Conservation (phyloP, 2,888 invertebrate species). For the Cetonia aurata region DNA sequence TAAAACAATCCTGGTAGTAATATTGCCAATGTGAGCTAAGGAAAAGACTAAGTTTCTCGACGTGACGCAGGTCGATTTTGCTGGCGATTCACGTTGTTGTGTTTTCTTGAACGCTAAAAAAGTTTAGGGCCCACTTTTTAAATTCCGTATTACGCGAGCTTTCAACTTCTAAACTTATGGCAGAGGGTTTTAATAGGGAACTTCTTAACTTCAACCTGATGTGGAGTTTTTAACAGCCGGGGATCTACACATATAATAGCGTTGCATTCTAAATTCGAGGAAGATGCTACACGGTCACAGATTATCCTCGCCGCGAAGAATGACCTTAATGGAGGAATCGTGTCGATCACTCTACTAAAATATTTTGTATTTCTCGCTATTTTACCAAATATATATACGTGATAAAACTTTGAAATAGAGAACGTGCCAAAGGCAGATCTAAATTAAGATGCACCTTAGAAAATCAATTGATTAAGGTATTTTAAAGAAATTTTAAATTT, state of each 20-base stretch:
- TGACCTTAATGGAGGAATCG: constrained; percentile 22
- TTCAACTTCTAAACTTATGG: constrained; percentile 41
- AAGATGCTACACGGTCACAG: constrained; percentile 12
- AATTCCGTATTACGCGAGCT: constrained; percentile 42
- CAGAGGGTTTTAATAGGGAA: constrained; percentile 33
- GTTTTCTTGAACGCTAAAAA: constrained; percentile 20
- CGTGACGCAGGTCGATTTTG: constrained; percentile 7
- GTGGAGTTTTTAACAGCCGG: constrained; percentile 37
- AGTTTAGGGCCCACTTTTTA: constrained; percentile 37
- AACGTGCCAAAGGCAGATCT: no score
- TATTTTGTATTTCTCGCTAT: background rate
- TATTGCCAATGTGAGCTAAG: no score
- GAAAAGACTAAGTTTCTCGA: no score
- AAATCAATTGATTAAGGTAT: no score
- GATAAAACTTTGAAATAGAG: constrained; percentile 2
- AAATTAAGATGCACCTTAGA: no score
- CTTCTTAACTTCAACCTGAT: constrained; percentile 42
- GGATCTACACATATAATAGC: constrained; percentile 29
- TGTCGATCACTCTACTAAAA: constrained; percentile 15
- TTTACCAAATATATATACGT: background rate
- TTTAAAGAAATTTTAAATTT: no score
- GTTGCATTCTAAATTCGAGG: constrained; percentile 30
- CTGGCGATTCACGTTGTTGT: constrained; percentile 36
- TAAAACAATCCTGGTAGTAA: no score
- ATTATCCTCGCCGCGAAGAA: constrained; percentile 20